Evolutionary conservation across 1,140 invertebrate genomes (phyloP), one percentile per base, ranked within the genome.

Genomic region (Drosophila tropicalis): DNA sequence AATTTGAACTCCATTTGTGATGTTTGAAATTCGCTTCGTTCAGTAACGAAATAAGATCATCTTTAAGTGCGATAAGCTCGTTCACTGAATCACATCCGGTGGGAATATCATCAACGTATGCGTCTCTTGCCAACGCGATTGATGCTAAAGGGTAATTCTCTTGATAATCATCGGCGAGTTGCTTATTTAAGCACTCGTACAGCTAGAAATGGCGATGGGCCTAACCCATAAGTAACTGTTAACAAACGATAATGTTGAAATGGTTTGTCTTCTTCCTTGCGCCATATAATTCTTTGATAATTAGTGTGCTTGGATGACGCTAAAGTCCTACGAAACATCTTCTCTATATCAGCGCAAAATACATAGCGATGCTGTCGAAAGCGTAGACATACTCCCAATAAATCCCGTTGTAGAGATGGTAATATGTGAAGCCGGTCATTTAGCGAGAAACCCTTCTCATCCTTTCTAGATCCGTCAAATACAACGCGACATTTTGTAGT

Each of bases 201-300:
- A n/a, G 15, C 40, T n/a, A 60, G 12, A 15, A 67, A 67, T 3
- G 56, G 40, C 1, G 25, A 36, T 9, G 65, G 56, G 15, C 15
- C 65, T 29, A 67, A 47, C 13, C 56, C 65, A 44, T 60, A 51
- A 9, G 25, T 67, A 13, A 51, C 29, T 6, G 56, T 68, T 12
- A 68, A 12, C 9, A 58, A 29, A 5, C 19, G 34, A 29, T 25
- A 57, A 12, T n/a, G n/a, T n/a, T n/a, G n/a, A n/a, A n/a, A n/a
- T 41, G 19, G 12, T 13, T 41, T 4, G 12, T 41, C 40, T n/a
- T 41, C 13, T 41, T 54, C 44, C 15, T 6, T 29, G 29, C 29
- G 29, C 29, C 29, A 29, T 29, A 29, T 29, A 29, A 29, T 29
- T 29, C 29, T 29, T 29, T 29, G 29, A 29, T 29, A 29, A 29